A percentile compares a stretch with the other conserved stretches of the same genome.
phyloP scores from a whole-genome alignment of 1,140 invertebrate species.

The Drepana arcuata region DNA sequence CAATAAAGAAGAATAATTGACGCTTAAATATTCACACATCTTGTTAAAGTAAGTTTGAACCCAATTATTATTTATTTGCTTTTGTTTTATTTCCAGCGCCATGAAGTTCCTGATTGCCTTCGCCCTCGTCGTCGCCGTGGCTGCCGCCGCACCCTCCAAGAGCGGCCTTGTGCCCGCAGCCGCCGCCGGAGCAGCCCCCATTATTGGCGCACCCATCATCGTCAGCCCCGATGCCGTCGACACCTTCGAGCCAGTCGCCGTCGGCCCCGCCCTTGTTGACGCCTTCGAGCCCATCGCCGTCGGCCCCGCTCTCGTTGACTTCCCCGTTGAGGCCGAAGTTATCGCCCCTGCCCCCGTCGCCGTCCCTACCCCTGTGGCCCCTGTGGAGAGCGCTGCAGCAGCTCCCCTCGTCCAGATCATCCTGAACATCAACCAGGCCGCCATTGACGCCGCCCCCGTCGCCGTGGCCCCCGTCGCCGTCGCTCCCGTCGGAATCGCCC shows the following conservation, averaged over 20 bases:
- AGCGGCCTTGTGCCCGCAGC: background rate
- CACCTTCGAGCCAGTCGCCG: conserved; percentile 4
- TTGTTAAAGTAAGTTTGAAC: too few relatives aligned
- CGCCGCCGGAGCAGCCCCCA: background rate
- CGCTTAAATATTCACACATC: background rate
- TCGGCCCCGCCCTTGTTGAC: conserved; percentile 8
- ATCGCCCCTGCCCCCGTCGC: conserved; percentile 1
- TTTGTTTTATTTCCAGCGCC: background rate
- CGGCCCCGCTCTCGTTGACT: conserved; percentile 13
- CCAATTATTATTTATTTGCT: too few relatives aligned
- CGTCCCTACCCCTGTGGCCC: conserved; percentile 1
- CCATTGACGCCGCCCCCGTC: conserved; percentile 2
- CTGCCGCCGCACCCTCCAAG: background rate
- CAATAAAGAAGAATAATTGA: background rate
- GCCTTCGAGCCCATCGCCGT: conserved; percentile 4
- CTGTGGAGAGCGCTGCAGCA: background rate
- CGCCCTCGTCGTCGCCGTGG: background rate
- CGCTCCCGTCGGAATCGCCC: conserved; percentile 1
- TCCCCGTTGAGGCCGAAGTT: conserved; percentile 6
- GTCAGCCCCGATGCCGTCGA: conserved; percentile 1
- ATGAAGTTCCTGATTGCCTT: background rate
- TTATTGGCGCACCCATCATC: background rate
- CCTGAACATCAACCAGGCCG: conserved; percentile 15
- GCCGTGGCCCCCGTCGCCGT: conserved; percentile 1
- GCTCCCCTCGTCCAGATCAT: conserved; percentile 21